These are phyloP conservation scores for Steromphala cineraria DNA, from an alignment of 2,888 invertebrate genomes.

Conservation along the genomic window DNA sequence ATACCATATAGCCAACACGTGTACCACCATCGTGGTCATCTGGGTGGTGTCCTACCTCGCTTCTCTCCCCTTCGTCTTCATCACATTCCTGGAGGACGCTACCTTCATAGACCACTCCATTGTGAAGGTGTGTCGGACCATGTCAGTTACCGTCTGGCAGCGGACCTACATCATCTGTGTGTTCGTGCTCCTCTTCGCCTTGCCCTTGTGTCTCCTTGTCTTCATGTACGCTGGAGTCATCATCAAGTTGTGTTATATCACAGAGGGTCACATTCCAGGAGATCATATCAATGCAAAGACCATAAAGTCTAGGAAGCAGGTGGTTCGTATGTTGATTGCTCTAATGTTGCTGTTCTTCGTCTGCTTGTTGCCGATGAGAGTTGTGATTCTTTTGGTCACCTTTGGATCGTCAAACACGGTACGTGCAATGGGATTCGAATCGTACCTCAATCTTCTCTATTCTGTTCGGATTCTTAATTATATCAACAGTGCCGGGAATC, in stretches of 20 bases:
- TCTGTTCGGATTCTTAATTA: slow-evolving; percentile 85
- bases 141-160: slow-evolving; percentile 25
- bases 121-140: slow-evolving; percentile 53
- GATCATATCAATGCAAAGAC: neutral
- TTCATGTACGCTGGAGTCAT: too few species aligned
- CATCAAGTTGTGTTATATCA: slow-evolving; percentile 35
- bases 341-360: slow-evolving; percentile 90
- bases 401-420: slow-evolving; percentile 83
- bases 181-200: slow-evolving; percentile 39
- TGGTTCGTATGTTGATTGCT: too few species aligned
- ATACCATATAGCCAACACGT: slow-evolving; percentile 41
- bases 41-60: too few species aligned
- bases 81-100: too few species aligned
- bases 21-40: slow-evolving; percentile 38
- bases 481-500: slow-evolving; percentile 93
- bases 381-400: too few species aligned
- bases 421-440: slow-evolving; percentile 84
- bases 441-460: slow-evolving; percentile 88
- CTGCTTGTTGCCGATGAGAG: slow-evolving; percentile 90
- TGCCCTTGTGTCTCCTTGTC: slow-evolving; percentile 50
- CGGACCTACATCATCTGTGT: too few species aligned
- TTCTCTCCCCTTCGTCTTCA: too few species aligned
- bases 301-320: slow-evolving; percentile 34
- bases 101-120: too few species aligned
- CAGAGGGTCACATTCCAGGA: neutral